phyloP scores from a whole-genome alignment of 2,888 invertebrate genomes.

The Drosophila limbata region DNA sequence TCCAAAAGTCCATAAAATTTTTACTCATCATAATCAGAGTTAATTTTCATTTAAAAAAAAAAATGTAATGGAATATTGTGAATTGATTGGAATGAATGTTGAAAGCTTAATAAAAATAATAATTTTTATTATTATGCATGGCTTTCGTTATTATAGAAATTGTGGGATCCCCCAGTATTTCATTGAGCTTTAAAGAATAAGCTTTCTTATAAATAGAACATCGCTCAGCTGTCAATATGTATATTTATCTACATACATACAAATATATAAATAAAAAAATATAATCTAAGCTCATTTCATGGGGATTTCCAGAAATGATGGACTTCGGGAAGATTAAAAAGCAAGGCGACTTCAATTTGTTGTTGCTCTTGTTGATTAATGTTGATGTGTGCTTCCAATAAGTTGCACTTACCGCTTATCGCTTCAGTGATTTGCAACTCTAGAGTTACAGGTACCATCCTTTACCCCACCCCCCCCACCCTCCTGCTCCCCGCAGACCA shows the following conservation, averaged over 20 bases:
- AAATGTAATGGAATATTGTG: background rate
- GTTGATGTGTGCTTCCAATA: constrained; percentile 29
- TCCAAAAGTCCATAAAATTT: background rate
- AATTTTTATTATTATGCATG: no score
- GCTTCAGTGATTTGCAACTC: constrained; percentile 8
- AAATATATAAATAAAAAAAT: background rate
- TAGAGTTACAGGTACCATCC: constrained; percentile 3
- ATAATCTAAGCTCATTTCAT: background rate
- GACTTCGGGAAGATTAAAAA: constrained; percentile 15
- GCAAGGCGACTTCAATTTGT: background rate
- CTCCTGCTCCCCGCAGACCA: constrained; percentile 4
- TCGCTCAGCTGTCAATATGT: no score
- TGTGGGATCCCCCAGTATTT: background rate
- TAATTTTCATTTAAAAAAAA: no score
- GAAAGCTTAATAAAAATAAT: no score
- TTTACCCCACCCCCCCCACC: background rate
- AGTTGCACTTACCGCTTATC: constrained; percentile 23
- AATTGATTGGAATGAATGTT: no score
- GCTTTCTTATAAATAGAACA: constrained; percentile 2
- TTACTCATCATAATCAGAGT: background rate
- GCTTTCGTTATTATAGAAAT: no score
- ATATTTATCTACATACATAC: background rate
- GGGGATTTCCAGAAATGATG: constrained; percentile 12
- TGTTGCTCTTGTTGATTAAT: constrained; percentile 25
- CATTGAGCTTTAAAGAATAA: background rate